Percentiles rank a stretch among this genome's conserved stretches.
These are phyloP conservation scores for Cardiocondyla obscurior DNA, from an alignment of 1,140 invertebrate genomes.

Conservation along the genomic window DNA sequence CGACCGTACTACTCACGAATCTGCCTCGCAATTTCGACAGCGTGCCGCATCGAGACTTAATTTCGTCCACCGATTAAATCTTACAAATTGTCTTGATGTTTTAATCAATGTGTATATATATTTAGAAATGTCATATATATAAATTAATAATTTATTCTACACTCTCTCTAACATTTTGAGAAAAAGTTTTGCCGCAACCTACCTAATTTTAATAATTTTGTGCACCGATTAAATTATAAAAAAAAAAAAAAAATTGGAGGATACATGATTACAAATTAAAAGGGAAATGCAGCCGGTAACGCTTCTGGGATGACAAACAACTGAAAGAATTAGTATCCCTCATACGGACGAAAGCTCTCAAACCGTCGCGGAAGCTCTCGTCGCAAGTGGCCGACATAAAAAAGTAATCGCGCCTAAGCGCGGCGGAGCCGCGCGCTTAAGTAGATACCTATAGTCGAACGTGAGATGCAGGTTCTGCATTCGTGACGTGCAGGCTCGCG, in stretches of 20 bases:
- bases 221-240: no score
- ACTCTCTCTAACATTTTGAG: not conserved
- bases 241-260: not conserved
- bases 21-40: conserved; percentile 1
- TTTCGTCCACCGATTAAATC: not conserved
- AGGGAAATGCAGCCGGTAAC: not conserved
- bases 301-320: not conserved
- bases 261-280: not conserved
- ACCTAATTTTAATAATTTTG: not conserved
- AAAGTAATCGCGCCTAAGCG: conserved; percentile 3
- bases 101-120: no score
- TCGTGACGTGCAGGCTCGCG: not conserved
- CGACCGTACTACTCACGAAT: conserved; percentile 42
- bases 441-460: not conserved
- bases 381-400: not conserved
- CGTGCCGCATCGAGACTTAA: not conserved
- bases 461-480: not conserved
- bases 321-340: not conserved
- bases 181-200: not conserved
- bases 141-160: not conserved
- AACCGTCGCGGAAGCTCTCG: not conserved
- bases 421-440: not conserved
- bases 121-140: not conserved
- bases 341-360: not conserved
- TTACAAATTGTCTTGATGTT: not conserved